These are phyloP conservation scores for Drosophila acutilabella DNA, from an alignment of 2,888 invertebrate genomes.

Conservation along the genomic window DNA sequence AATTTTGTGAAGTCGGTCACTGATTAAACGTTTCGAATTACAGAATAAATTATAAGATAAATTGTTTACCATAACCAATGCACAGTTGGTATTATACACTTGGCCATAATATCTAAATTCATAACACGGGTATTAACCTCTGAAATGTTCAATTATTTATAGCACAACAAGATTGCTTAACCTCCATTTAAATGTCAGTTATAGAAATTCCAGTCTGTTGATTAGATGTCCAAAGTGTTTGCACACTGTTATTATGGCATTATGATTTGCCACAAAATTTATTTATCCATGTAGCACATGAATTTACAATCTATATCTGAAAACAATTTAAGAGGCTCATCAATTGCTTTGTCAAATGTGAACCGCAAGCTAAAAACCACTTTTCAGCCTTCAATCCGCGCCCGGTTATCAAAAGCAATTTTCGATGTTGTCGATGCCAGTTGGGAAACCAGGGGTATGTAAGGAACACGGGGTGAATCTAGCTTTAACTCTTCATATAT, in stretches of 20 bases:
- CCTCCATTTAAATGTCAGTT: constrained; percentile 32
- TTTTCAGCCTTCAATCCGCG: constrained; percentile 69
- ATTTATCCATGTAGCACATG: constrained; percentile 35
- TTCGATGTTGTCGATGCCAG: constrained; percentile 34
- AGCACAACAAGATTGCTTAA: background rate
- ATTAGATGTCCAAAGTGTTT: constrained; percentile 45
- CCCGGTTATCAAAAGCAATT: constrained; percentile 77
- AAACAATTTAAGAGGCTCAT: constrained; percentile 68
- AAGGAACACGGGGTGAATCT: background rate
- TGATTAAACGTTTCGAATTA: constrained; percentile 12
- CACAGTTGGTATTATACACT: background rate
- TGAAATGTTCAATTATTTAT: constrained; percentile 9
- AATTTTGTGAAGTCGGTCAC: constrained; percentile 7
- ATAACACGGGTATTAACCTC: constrained; percentile 19
- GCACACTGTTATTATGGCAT: constrained; percentile 51
- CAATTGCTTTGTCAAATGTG: constrained; percentile 77
- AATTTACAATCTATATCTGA: constrained; percentile 33
- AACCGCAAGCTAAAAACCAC: constrained; percentile 73
- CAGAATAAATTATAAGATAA: constrained; percentile 10
- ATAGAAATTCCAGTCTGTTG: constrained; percentile 33
- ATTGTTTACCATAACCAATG: background rate
- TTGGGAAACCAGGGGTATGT: background rate
- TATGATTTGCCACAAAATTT: constrained; percentile 49
- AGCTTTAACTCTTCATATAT: constrained; percentile 60
- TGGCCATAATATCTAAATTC: constrained; percentile 2